Base-by-base conservation (phyloP, 2,797 vertebrate genomes). In the Cygnus olor region DNA sequence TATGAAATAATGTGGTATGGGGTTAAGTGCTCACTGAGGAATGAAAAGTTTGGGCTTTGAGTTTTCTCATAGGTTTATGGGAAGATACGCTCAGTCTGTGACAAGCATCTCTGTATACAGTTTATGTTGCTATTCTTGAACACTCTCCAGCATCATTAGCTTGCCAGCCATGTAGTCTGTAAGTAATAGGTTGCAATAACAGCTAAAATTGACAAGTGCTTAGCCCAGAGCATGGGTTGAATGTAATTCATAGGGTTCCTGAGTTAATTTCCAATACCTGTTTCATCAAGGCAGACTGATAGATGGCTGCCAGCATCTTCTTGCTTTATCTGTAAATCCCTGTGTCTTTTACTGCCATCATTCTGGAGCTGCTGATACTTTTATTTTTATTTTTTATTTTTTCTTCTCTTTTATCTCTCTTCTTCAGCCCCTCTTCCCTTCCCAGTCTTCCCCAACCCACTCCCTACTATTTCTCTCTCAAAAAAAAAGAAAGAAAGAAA, bases 181-280 rank as follows among this genome's bases (percentile, higher is more conserved):
- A 98, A 98, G 98, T 98, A 98, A 98, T 98, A 98, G 98, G 97
- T 97, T 97, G 98, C 98, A 98, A 97, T 96, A 97, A 98, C 97
- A 97, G 96, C 96, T 98, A 96, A 98, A 98, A 98, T 97, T 98
- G 98, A 98, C 98, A 98, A 98, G 98, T 97, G 96, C 98, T 98
- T 98, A 97, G 98, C 98, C 98, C 94, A 97, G 96, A 98, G 98
- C 98, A 97, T 97, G 97, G 97, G 97, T 96, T 98, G 98, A 98
- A 98, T 98, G 98, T 97, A 98, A 98, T 98, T 98, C 98, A 98
- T 97, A 96, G 92, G 96, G 95, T 95, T 98, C 95, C 97, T 56
- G 92, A 98, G 97, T 98, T 98, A 98, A 98, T 98, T 98, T 98
- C 96, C 97, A 98, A 97, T 98, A 98, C 97, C 97, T 98, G 92